Evolutionary conservation across 2,888 invertebrate species (phyloP).

Genomic region (Synanthedon tipuliformis): DNA sequence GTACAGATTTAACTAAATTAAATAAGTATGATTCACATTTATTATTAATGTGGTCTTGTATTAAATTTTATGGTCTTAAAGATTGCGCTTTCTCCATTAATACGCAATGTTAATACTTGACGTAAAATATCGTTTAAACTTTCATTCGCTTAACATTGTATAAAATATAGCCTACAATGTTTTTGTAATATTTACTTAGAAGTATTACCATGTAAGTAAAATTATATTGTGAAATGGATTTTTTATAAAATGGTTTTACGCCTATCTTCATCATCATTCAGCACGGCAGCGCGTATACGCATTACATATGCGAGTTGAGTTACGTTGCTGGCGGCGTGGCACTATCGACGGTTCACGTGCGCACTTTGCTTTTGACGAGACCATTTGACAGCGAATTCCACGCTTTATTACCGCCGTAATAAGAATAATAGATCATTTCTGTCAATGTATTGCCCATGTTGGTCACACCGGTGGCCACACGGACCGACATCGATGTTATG

Average conservation of each 20-base stretch:
- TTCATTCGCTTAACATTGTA: too few species aligned
- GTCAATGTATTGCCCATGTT: constrained; percentile 3
- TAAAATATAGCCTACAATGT: too few species aligned
- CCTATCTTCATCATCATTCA: constrained; percentile 52
- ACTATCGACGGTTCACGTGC: constrained; percentile 52
- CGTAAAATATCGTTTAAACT: too few species aligned
- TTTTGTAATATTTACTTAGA: too few species aligned
- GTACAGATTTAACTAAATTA: too few species aligned
- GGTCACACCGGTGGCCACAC: constrained; percentile 36
- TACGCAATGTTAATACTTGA: too few species aligned
- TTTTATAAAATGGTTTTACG: not conserved
- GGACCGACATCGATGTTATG: constrained; percentile 45
- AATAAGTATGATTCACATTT: too few species aligned
- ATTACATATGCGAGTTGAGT: constrained; percentile 55
- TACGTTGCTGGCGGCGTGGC: constrained; percentile 31
- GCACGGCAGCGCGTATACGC: constrained; percentile 39
- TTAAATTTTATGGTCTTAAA: too few species aligned
- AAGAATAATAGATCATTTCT: constrained; percentile 15
- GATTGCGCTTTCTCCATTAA: too few species aligned
- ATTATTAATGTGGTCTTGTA: too few species aligned
- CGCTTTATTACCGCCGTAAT: constrained; percentile 27
- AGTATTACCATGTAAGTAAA: too few species aligned
- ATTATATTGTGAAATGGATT: too few species aligned
- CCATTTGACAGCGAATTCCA: constrained; percentile 28
- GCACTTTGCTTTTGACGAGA: constrained; percentile 26